Conservation (phyloP, 92 coral and sea anemone species). For the Heteractis magnifica region DNA sequence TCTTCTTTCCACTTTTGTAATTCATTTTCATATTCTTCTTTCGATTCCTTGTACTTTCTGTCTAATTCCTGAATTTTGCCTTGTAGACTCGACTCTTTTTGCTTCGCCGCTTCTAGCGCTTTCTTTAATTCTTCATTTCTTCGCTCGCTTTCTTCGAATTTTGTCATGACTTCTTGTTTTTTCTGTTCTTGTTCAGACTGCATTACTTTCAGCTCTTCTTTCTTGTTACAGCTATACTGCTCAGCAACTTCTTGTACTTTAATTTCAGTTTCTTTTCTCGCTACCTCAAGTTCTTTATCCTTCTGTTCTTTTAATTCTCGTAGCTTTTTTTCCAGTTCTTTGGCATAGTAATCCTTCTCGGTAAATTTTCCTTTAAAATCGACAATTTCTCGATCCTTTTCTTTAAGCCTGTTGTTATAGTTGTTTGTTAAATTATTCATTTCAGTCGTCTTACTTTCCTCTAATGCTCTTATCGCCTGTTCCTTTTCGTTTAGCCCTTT, state of each 20-base stretch:
- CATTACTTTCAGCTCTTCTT: constrained; percentile 70
- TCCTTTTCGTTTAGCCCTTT: constrained; percentile 62
- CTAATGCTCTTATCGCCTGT: constrained; percentile 46
- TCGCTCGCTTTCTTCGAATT: constrained; percentile 57
- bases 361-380: constrained; percentile 81
- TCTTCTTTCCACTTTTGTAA: constrained; percentile 61
- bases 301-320: constrained; percentile 67
- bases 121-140: constrained; percentile 61
- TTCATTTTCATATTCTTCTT: constrained; percentile 56
- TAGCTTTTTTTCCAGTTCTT: constrained; percentile 79
- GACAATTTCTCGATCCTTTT: constrained; percentile 76
- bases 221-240: constrained; percentile 49
- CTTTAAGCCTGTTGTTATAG: constrained; percentile 65
- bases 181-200: constrained; percentile 70
- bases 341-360: constrained; percentile 84
- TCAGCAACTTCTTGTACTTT: constrained; percentile 57
- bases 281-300: constrained; percentile 67
- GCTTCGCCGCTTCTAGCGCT: constrained; percentile 48
- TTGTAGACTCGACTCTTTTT: constrained; percentile 48
- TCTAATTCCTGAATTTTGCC: constrained; percentile 50
- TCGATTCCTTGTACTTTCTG: constrained; percentile 40
- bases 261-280: constrained; percentile 55
- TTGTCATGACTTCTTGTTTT: constrained; percentile 45
- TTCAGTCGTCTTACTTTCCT: constrained; percentile 49
- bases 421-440: constrained; percentile 47